Percentiles rank a stretch among this genome's conserved stretches.
phyloP scores from a whole-genome alignment of 2,113 vertebrate genomes.

The Rhinogobius similis region DNA sequence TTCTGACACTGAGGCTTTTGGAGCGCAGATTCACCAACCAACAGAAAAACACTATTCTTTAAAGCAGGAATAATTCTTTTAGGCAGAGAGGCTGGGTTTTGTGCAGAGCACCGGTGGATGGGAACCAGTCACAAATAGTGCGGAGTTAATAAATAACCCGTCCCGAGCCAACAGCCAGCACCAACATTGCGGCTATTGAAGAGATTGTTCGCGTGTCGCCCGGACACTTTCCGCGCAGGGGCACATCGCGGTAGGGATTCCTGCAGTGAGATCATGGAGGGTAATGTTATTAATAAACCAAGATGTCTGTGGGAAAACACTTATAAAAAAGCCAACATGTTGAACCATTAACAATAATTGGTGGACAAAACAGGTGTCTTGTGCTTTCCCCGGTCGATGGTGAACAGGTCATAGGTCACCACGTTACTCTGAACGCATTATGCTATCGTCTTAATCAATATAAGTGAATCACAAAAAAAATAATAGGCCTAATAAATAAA shows the following conservation, averaged over 20 bases:
- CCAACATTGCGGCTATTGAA: conserved; percentile 89
- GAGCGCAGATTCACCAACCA: conserved; percentile 84
- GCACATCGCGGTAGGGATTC: conserved; percentile 77
- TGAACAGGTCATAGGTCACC: conserved; percentile 84
- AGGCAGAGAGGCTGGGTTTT: conserved; percentile 82
- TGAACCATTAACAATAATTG: neutral
- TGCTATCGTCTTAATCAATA: conserved; percentile 77
- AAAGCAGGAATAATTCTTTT: conserved; percentile 87
- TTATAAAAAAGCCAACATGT: neutral
- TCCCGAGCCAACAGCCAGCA: conserved; percentile 87
- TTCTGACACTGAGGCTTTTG: conserved; percentile 88
- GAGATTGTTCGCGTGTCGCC: conserved; percentile 98
- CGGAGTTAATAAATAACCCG: conserved; percentile 98
- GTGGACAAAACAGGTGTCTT: neutral
- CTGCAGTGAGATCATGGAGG: conserved; percentile 28
- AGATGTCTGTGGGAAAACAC: neutral
- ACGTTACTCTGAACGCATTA: conserved; percentile 86
- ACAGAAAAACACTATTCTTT: conserved; percentile 87
- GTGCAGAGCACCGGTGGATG: conserved; percentile 87
- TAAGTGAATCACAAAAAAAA: conserved; percentile 42
- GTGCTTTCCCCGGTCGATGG: conserved; percentile 44
- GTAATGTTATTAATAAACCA: conserved; percentile 32
- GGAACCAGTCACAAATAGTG: conserved; percentile 90
- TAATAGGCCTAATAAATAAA: neutral
- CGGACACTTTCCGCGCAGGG: conserved; percentile 89